Evolutionary conservation across 2,113 vertebrate genomes (phyloP).

Genomic region (Alethe diademata): DNA sequence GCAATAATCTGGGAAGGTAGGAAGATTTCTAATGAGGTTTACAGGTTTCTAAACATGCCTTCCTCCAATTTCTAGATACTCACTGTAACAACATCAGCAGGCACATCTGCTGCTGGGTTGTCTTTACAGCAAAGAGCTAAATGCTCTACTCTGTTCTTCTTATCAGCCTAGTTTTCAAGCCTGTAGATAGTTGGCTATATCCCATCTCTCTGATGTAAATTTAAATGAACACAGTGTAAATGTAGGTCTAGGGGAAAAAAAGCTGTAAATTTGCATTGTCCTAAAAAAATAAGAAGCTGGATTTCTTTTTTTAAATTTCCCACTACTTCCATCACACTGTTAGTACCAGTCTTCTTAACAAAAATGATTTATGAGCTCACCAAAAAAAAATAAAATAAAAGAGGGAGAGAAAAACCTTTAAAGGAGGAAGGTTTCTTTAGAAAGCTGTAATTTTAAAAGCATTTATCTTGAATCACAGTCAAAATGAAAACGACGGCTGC

Average conservation of each 20-base stretch:
- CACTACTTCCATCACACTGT: not conserved
- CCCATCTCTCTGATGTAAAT: not conserved
- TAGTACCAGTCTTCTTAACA: not conserved
- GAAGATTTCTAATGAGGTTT: not conserved
- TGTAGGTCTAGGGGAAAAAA: not conserved
- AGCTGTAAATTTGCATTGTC: not conserved
- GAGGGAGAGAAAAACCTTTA: not conserved
- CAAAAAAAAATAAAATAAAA: not conserved
- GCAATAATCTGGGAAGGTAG: not conserved
- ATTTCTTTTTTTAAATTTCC: not conserved
- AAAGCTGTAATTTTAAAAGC: slow-evolving; percentile 58
- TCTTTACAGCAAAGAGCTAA: not conserved
- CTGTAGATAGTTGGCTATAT: not conserved
- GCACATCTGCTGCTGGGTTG: not conserved
- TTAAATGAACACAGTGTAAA: slow-evolving; percentile 4
- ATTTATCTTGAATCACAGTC: slow-evolving; percentile 47
- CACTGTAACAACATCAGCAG: not conserved
- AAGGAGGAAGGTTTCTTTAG: slow-evolving; percentile 19
- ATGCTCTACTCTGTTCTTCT: not conserved
- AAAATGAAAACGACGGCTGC: not conserved
- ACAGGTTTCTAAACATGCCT: not conserved
- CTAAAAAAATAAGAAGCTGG: not conserved
- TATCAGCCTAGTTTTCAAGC: not conserved
- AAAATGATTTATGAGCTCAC: not conserved
- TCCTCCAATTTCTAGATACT: not conserved